Base-by-base conservation (phyloP, 1,140 invertebrate genomes). In the Aphelinus atriplicis region DNA sequence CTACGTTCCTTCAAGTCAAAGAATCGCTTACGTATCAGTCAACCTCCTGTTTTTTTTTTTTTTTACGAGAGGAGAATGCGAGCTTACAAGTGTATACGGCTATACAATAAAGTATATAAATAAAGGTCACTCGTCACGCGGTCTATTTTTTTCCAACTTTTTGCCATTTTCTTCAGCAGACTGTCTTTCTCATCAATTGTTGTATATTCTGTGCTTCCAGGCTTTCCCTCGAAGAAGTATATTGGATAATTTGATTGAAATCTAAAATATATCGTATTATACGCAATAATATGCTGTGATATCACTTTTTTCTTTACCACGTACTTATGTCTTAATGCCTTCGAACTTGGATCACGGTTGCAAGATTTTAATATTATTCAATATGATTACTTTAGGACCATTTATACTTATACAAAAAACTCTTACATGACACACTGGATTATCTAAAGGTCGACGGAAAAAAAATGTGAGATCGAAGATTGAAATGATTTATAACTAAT, bases 51-150 rank as follows among this genome's bases (percentile, higher is more conserved):
- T 71, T 75, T 73, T 26, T 62, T 7, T 53, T 74, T 60, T 51
- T 62, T 73, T 68, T 62, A 63, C 51, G 7, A 71, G 56, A 71
- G 65, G 66, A 63, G 48, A 58, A 71, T 77, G 58, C n/a, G 74
- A 66, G 26, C 26, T 68, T 62, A 45, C 47, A 57, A 47, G 61
- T 71, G 61, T 67, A 73, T 60, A 47, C 60, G 46, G 53, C 55
- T 71, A 73, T 71, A 74, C 51, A 72, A 58, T 46, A 58, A 76
- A 63, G 69, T 75, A 78, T 60, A 62, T 77, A 73, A 61, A 76
- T 73, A 26, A 43, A 64, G 67, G 47, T 9, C 5, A 65, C 55
- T 64, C 45, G 64, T 71, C 74, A 70, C 68, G 51, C 53, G 10
- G 51, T 53, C 9, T 53, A 75, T 51, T 46, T 53, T 58, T 60